Evolutionary conservation across 64 coral and sea anemone genomes (phyloP), one percentile per base, ranked within the genome.

Genomic region (Catalaphyllia jardinei): DNA sequence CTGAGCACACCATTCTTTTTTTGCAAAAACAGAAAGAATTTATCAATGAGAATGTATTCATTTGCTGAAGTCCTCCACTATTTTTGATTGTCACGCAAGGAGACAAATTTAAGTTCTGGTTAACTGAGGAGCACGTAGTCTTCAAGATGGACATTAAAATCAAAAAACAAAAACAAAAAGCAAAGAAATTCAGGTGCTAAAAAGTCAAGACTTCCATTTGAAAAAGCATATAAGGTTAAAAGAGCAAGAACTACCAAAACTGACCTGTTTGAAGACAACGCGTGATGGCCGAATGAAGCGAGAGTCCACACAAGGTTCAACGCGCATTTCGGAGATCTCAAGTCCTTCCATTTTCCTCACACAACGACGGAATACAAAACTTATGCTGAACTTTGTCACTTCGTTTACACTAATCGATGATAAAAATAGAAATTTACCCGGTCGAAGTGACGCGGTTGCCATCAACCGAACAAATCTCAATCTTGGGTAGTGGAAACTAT

Each of bases 191-290:
- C 2, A 17, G 18, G 1, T 33, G 13, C 13, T 73, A 29, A 20
- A 73, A 31, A 29, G 4, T 31, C 10, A 29, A 4, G 10, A 13
- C 71, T 24, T 31, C 27, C 71, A 73, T 46, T 46, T 46, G 42
- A 46, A 46, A 35, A 35, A 35, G 33, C 33, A 35, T 35, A 3
- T 35, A 35, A 35, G 33, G 33, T 35, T 35, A 35, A 35, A 1
- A 35, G 33, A 35, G 33, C 33, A 35, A 35, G 33, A 35, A 46
- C 4, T 4, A 46, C 7, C 4, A 46, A 46, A 8, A 4, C 93
- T 62, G 50, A 91, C 93, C 60, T 99, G 97, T 25, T 91, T 93
- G 35, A 99, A 99, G 74, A 93, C 91, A n/a, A 99, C 93, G 72
- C 97, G 88, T 18, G 94, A 82, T 71, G 89, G 91, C 52, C 88